phyloP scores from a whole-genome alignment of 1,140 invertebrate genomes.

The Sarcophaga bullata region DNA sequence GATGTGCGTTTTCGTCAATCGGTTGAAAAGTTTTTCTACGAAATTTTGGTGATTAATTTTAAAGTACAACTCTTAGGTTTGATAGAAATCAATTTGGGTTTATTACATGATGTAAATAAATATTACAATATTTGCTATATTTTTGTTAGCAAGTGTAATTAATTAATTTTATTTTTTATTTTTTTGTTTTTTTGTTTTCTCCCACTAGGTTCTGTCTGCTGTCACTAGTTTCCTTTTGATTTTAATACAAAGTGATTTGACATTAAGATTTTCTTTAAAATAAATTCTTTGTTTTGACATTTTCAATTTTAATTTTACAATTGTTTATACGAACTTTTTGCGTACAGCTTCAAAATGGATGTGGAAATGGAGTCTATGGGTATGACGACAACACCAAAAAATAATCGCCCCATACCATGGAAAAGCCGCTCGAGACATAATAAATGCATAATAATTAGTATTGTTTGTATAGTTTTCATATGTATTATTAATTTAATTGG shows the following conservation, averaged over 20 bases:
- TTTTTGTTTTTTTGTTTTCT: background rate
- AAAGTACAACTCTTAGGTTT: conserved; percentile 57
- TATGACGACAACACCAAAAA: background rate
- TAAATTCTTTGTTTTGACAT: conserved; percentile 40
- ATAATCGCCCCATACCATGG: background rate
- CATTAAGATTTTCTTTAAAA: conserved; percentile 54
- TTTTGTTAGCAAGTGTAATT: background rate
- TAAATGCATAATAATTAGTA: conserved; percentile 7
- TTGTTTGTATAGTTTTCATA: conserved; percentile 1
- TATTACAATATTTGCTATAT: conserved; percentile 3
- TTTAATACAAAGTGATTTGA: conserved; percentile 58
- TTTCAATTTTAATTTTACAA: no score
- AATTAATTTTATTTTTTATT: background rate
- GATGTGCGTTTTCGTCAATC: conserved; percentile 56
- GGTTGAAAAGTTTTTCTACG: conserved; percentile 56
- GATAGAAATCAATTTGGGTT: conserved; percentile 50
- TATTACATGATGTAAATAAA: conserved; percentile 52
- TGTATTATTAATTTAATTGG: background rate
- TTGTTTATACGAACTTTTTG: background rate
- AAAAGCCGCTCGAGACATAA: background rate
- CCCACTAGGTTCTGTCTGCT: conserved; percentile 48
- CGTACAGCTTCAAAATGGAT: background rate
- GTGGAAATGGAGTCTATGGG: background rate
- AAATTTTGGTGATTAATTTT: conserved; percentile 49
- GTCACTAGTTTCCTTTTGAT: conserved; percentile 56